Base-by-base conservation (phyloP, 1,140 invertebrate species). In the Eciton burchellii region DNA sequence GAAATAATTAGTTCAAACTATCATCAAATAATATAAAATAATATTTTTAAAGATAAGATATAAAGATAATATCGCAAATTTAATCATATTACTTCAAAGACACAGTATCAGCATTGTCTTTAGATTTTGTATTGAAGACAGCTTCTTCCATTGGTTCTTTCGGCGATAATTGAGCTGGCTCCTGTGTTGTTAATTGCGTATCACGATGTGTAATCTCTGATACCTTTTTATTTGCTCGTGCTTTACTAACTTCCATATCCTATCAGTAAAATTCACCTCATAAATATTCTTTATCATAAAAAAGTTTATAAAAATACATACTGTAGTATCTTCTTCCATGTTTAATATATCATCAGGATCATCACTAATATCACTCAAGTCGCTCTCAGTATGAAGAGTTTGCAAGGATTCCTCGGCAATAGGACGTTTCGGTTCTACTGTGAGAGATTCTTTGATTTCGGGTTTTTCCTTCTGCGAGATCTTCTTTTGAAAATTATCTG, bases 301-400 rank as follows among this genome's bases (percentile, higher is more conserved):
- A 35, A 35, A 35, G 35, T 6, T 35, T 35, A 35, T 35, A 2
- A 41, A 0, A 1, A 60, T 54, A 49, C 26, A 1, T 81, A 88
- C 87, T 8, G 74, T 62, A 5, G 91, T 90, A 60, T 94, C 96
- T 92, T 97, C 96, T 84, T 96, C 96, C 92, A 96, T 95, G 85
- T 97, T 97, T 0, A 97, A 94, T 89, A 98, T 97, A 84, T 97
- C 97, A 92, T 98, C 97, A 63, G 97, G 96, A 93, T 97, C 97
- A 90, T 97, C 97, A 90, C 97, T 97, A 47, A 98, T 97, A 92
- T 98, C 97, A 92, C 97, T 98, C 3, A 98, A 94, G 88, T 97
- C 97, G 87, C 97, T 97, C 76, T 95, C 95, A 8, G 96, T 93
- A 56, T 94, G 95, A 74, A 95, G 94, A 0, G 95, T 94, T 70